Base-by-base conservation (phyloP, 2,113 vertebrate species). In the Macaca mulatta region DNA sequence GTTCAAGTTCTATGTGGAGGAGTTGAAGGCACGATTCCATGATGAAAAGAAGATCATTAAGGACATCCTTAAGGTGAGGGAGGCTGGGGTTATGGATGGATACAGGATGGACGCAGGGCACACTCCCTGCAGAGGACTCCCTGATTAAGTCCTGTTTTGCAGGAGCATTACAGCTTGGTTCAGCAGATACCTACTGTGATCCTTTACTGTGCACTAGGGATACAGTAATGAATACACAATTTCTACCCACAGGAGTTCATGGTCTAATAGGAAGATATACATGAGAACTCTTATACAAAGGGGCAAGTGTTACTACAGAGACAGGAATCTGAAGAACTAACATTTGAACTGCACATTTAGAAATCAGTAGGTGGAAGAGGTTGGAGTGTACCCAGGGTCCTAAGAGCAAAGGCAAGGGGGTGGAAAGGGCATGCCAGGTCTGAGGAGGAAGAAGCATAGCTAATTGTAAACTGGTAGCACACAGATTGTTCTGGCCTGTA, bases 11-110 rank as follows among this genome's bases (percentile, higher is more conserved):
- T 99, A 99, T 84, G 98, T 99, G 95, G 98, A 99, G 80, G 98
- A 99, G 83, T 97, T 99, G 97, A 99, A 99, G 98, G 98, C 98
- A 93, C 98, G 98, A 43, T 99, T 99, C 96, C 98, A 99, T 55
- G 98, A 99, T 96, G 98, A 99, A 88, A 99, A 99, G 98, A 99
- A 99, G 96, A 99, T 99, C 86, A 99, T 99, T 97, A 99, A 99
- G 94, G 98, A 99, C 91, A 98, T 99, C 89, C 98, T 99, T 80
- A 98, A 98, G 98, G 98, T 98, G 89, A 97, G 96, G 74, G 52
- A 85, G 88, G 69, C 86, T 78, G 69, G 50, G 59, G 25, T 64
- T 55, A 35, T 52, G 52, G 35, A 10, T 74, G 61, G 74, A 52
- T 45, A 43, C 50, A 84, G 74, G 57, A 59, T 70, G 67, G 57